Evolutionary conservation across 1,140 invertebrate genomes (phyloP), one percentile per base, ranked within the genome.

Genomic region (Drosophila truncata): DNA sequence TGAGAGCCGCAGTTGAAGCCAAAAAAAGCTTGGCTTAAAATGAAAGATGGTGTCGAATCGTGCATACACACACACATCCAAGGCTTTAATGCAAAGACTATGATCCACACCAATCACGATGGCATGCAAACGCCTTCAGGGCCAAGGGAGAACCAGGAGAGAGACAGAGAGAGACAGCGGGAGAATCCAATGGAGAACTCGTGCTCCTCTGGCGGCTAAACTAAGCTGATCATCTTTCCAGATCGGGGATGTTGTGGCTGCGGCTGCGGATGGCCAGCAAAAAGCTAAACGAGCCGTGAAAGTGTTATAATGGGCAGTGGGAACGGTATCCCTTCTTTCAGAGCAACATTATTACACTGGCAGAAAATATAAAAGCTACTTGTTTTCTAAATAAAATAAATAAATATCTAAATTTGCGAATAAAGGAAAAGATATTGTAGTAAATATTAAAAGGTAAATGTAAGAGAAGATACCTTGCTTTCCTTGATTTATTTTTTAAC

Each of bases 31-130:
- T 33, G 65, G 63, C 58, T 83, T 29, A 67, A 88, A 88, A 88
- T 88, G 84, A 87, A 87, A 87, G 84, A 87, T 87, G 84, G 84
- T 90, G 84, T 87, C 84, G 84, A 87, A 90, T 87, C 84, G 84
- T 87, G 84, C 77, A 72, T 60, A 72, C 55, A 52, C 47, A 52
- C 35, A 74, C 65, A 71, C 44, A 72, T 20, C 41, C 37, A 61
- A 4, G 35, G 62, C 50, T 35, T 4, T 20, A 16, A 64, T 18
- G 20, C 42, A 50, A 35, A 27, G 71, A 58, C 64, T 52, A 70
- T 77, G 73, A 78, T 78, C 74, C 82, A 77, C 72, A 69, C 78
- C 81, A 87, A 87, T 88, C 84, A 84, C 80, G 84, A 90, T 87
- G 84, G 77, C 84, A 88, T 87, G 84, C 83, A 88, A 87, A 88